Conservation (phyloP, 92 coral and sea anemone species). For the Phenganax stokvisi region DNA sequence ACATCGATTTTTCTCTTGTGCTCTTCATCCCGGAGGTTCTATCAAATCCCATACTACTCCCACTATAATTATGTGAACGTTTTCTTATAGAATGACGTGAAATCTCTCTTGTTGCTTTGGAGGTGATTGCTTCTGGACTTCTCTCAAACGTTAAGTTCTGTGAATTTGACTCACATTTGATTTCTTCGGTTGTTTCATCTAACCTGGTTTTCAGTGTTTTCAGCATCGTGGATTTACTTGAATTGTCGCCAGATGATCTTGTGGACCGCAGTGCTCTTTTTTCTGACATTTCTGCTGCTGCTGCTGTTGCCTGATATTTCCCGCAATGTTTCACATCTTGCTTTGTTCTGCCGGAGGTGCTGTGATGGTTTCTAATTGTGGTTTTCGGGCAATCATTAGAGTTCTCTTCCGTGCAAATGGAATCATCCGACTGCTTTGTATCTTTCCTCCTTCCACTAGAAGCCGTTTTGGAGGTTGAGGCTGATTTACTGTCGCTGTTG, state of each 20-base stretch:
- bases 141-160: too few relatives aligned
- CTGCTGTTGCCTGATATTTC: not conserved
- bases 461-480: not conserved
- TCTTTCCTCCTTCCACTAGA: not conserved
- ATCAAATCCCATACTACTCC: too few relatives aligned
- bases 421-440: not conserved
- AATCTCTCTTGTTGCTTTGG: too few relatives aligned
- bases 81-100: too few relatives aligned
- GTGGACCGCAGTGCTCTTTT: not conserved
- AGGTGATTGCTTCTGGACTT: too few relatives aligned
- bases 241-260: not conserved
- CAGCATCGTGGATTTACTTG: not conserved
- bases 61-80: too few relatives aligned
- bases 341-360: not conserved
- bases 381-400: not conserved
- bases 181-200: not conserved
- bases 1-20: too few relatives aligned
- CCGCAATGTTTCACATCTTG: not conserved
- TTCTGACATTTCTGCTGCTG: not conserved
- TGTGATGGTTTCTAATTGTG: not conserved
- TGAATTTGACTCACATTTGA: too few relatives aligned
- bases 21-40: too few relatives aligned
- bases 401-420: not conserved
- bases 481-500: slow-evolving; percentile 32
- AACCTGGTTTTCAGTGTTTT: not conserved